Percentiles rank a stretch among this genome's conserved stretches.
Evolutionary conservation across 2,888 invertebrate genomes (phyloP).

Genomic region (Cyclophora albipunctata): DNA sequence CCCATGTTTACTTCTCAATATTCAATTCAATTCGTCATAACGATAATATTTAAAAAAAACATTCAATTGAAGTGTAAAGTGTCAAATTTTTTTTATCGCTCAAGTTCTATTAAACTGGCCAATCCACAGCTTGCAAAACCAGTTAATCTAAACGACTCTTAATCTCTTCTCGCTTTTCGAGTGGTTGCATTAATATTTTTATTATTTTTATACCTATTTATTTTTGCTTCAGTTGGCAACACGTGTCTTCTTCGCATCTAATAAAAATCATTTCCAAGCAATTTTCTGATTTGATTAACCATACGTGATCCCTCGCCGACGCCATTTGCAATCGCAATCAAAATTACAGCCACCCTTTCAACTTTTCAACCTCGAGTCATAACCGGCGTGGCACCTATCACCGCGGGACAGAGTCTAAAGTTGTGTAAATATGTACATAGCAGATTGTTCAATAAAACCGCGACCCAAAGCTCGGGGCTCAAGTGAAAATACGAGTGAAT

Average conservation of each 20-base stretch:
- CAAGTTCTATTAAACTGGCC: no score
- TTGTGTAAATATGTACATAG: constrained; percentile 17
- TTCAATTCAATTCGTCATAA: no score
- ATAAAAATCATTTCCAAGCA: constrained; percentile 33
- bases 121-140: no score
- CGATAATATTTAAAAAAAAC: no score
- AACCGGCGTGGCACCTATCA: constrained; percentile 19
- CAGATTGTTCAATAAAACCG: constrained; percentile 34
- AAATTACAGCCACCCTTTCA: constrained; percentile 44
- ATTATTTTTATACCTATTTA: no score
- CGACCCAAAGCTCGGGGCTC: constrained; percentile 53
- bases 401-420: constrained; percentile 29
- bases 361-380: constrained; percentile 15
- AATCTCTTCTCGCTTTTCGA: no score
- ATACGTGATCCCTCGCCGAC: constrained; percentile 42
- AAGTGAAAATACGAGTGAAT: constrained; percentile 52
- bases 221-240: no score
- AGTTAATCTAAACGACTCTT: no score
- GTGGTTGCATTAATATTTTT: no score
- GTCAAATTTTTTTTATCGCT: no score
- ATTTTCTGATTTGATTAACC: constrained; percentile 54
- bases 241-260: constrained; percentile 5
- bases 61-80: no score
- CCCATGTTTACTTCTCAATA: no score
- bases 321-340: constrained; percentile 70